Base-by-base conservation (phyloP, 2,113 vertebrate genomes). In the Oncorhynchus mykiss region DNA sequence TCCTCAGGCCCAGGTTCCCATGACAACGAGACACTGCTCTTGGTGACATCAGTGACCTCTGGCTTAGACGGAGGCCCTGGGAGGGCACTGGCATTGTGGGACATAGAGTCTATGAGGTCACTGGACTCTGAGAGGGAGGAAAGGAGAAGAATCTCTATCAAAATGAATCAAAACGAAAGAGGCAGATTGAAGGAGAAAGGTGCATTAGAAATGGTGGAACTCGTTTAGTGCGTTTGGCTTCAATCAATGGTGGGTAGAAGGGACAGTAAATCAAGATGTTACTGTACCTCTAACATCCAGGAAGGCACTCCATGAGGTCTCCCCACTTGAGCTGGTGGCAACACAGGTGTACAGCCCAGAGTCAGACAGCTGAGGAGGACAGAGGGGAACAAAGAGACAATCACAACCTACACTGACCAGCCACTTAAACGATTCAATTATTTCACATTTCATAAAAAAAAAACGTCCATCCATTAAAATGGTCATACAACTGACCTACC, bases 221-320 rank as follows among this genome's bases (percentile, higher is more conserved):
- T 9, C 5, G 3, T 66, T 66, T 66, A 4, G 29, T 67, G 16
- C 1, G 6, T 34, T 7, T 66, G 11, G 25, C 24, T 66, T 25
- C 27, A 29, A 14, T 66, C 7, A 64, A n/a, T 67, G 66, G 16
- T 67, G 29, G 27, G 31, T 9, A 20, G 66, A 31, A 67, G 31
- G 66, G 14, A 29, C 16, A 67, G 24, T 16, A 25, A 31, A 5
- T 18, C 66, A 20, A 12, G 11, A 34, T 18, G 16, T 27, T 27
- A 34, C 3, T 20, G 6, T 67, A 98, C 97, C 97, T 91, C 94
- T 94, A 72, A 99, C 95, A 82, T 98, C 96, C 85, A 99, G 88
- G 84, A 97, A 96, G n/a, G 97, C 95, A 67, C 95, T 97, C 97
- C 97, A 99, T 0, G 96, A 96, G 0, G 97, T 98, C 86, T 99